Percentiles rank a stretch among this genome's conserved stretches.
Conservation (phyloP, 2,888 invertebrate genomes). For the Eilema caniola region DNA sequence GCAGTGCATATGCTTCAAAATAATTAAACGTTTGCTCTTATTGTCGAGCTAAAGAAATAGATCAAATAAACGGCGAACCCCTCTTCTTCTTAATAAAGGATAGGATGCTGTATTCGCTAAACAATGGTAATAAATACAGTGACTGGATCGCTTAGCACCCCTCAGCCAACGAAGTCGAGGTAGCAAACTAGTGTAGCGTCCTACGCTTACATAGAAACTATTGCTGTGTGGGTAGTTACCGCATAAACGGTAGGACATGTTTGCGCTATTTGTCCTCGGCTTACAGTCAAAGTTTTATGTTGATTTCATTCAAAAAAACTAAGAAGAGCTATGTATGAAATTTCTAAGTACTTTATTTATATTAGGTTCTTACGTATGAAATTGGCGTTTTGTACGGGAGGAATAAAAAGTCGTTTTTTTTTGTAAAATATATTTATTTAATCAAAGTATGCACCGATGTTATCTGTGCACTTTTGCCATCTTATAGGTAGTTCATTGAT, state of each 20-base stretch:
- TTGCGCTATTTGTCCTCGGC: constrained; percentile 8
- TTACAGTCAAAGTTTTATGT: background rate
- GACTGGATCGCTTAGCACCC: constrained; percentile 78
- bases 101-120: constrained; percentile 81
- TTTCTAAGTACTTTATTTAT: too few relatives aligned
- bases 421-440: too few relatives aligned
- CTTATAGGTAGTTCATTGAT: too few relatives aligned
- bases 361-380: too few relatives aligned
- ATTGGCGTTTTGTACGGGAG: too few relatives aligned
- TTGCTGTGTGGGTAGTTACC: constrained; percentile 53
- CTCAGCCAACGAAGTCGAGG: constrained; percentile 56
- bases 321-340: too few relatives aligned
- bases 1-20: background rate
- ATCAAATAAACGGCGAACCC: constrained; percentile 60
- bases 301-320: background rate
- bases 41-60: constrained; percentile 31
- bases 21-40: background rate
- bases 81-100: constrained; percentile 78
- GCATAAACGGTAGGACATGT: constrained; percentile 38
- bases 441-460: too few relatives aligned
- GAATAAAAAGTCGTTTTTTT: too few relatives aligned
- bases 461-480: too few relatives aligned
- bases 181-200: constrained; percentile 44
- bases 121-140: constrained; percentile 86
- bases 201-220: constrained; percentile 47